These are phyloP conservation scores for Polietes domitor DNA, from an alignment of 2,888 invertebrate species.

Conservation along the genomic window DNA sequence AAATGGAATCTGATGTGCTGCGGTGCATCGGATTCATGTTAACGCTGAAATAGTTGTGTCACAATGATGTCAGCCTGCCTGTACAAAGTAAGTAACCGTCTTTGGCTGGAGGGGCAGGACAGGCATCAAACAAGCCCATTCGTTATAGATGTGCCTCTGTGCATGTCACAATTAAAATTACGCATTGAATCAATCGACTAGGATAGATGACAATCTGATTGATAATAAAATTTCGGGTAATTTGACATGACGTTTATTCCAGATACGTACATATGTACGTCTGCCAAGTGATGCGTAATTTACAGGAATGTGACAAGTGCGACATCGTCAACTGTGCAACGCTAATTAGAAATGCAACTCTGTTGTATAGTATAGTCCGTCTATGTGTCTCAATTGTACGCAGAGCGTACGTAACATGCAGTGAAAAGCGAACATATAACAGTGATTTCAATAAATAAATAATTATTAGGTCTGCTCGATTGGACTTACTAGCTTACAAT, in stretches of 20 bases:
- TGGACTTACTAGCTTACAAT: too few species aligned
- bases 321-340: too few species aligned
- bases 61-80: not conserved
- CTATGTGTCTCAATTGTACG: too few species aligned
- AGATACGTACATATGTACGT: too few species aligned
- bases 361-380: too few species aligned
- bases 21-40: not conserved
- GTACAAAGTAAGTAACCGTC: not conserved
- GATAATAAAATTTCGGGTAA: not conserved
- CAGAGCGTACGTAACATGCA: too few species aligned
- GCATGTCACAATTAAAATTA: not conserved
- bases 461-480: too few species aligned
- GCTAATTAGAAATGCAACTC: too few species aligned
- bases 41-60: not conserved
- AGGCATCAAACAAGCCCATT: constrained; percentile 21
- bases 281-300: too few species aligned
- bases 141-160: not conserved
- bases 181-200: not conserved
- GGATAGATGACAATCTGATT: not conserved
- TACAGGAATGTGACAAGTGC: too few species aligned
- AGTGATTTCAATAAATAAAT: too few species aligned
- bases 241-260: not conserved
- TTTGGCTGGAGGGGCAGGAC: not conserved
- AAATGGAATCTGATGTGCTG: not conserved
- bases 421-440: too few species aligned